Evolutionary conservation across 2,113 vertebrate genomes (phyloP), one percentile per base, ranked within the genome.

Genomic region (Oryzias woworae): DNA sequence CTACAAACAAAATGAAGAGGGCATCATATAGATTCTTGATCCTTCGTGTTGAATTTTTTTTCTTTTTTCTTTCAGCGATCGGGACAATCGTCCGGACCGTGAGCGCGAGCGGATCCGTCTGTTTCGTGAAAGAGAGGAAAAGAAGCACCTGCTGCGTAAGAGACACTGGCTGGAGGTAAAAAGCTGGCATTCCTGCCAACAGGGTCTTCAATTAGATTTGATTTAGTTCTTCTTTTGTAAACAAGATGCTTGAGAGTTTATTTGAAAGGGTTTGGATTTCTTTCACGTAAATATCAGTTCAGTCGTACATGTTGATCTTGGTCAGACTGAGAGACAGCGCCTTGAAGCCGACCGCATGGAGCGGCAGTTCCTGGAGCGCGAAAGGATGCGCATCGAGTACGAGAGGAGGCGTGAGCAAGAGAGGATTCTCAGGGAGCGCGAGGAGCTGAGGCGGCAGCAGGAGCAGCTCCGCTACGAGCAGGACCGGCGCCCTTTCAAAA

Each of bases 381-480:
- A 99, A 63, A 88, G 96, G 26, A 86, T 96, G 80, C 93, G 95
- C 0, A 94, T 98, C 1, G 97, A 98, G 76, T 96, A 95, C 0
- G 96, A 98, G 44, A 90, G 96, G 43, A 84, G 96, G 0, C 90
- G 94, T 0, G 97, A 99, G 7, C 96, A 99, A 88, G 96, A 99
- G 31, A 86, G 97, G 7, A 98, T 99, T 85, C 92, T 96, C 41
- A 86, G 96, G 0, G 96, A 98, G 90, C 91, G 96, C 0, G 97
- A 98, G 0, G 96, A 98, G 85, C 91, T 98, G 69, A 91, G 96
- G 0, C 89, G 96, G 0, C 96, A 98, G 87, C 97, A 98, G 69
- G 97, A 98, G 5, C 95, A 96, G 80, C 84, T 99, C 6, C 94
- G 96, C 53, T 97, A 91, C 0, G 97, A 98, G 5, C 97, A 98